Conservation (phyloP, 2,888 invertebrate species). For the Parnassius orleans region DNA sequence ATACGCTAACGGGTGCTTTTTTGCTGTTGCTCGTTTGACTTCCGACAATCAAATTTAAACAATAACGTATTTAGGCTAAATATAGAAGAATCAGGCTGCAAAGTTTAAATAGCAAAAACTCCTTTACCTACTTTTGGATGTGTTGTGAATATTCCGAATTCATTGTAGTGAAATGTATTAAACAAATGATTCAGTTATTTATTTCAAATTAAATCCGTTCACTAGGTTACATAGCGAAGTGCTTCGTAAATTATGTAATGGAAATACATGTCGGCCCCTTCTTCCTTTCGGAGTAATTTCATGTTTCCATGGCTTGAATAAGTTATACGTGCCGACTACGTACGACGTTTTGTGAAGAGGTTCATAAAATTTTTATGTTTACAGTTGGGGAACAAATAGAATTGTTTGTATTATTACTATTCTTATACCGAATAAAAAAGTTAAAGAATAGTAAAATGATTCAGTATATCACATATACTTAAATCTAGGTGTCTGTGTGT, state of each 20-base stretch:
- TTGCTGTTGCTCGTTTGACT: constrained; percentile 51
- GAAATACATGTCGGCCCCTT: constrained; percentile 51
- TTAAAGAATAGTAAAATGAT: no score
- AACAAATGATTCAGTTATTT: no score
- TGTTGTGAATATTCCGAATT: no score
- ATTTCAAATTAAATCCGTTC: constrained; percentile 20
- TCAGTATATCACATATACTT: no score
- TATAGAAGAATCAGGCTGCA: constrained; percentile 32
- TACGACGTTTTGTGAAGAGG: constrained; percentile 47
- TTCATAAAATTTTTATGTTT: constrained; percentile 63
- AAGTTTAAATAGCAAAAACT: constrained; percentile 6
- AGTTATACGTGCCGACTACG: constrained; percentile 46
- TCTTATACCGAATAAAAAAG: background rate
- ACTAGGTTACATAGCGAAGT: constrained; percentile 34
- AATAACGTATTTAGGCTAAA: constrained; percentile 53
- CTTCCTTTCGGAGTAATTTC: constrained; percentile 65
- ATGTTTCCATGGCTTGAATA: constrained; percentile 68
- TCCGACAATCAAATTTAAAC: constrained; percentile 49
- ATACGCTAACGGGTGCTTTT: constrained; percentile 58
- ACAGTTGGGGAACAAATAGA: constrained; percentile 42
- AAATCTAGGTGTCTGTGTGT: no score
- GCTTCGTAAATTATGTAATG: constrained; percentile 54
- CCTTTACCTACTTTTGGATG: background rate
- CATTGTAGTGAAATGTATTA: no score
- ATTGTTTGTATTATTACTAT: constrained; percentile 20